Base-by-base conservation (phyloP, 2,113 vertebrate genomes). In the Pundamilia nyererei region DNA sequence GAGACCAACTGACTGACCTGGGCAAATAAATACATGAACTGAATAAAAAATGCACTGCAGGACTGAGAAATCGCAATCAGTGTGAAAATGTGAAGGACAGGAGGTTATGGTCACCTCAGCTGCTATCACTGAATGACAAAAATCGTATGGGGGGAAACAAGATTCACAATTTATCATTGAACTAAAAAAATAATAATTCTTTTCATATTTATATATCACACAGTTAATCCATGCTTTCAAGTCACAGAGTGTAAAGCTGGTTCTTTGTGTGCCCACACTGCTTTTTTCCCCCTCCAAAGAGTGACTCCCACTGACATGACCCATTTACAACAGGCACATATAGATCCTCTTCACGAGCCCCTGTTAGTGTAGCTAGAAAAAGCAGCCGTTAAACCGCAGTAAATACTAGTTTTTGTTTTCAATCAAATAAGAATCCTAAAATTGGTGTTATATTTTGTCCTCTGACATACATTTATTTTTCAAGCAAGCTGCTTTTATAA, bases 1-100 rank as follows among this genome's bases (percentile, higher is more conserved):
- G 60, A 79, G 77, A 42, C 13, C 21, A 51, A 84, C 81, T 83
- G 84, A 84, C 42, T 2, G 33, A 79, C 65, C 6, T 6, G 42
- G 40, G 85, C 75, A 89, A 85, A 88, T 79, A 24, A 29, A 26
- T 87, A 88, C 75, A 54, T 40, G 53, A 62, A 24, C 12, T 24
- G 35, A 9, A 24, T 42, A 70, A 70, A 68, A 68, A 68, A 21
- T 51, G 88, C 42, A 15, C 79, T 82, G 60, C 87, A n/a, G 51
- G 51, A 45, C 49, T 54, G 33, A 87, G 79, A 91, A 86, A 89
- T 85, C 26, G 60, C 87, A 87, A 92, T 91, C 90, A 91, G 87
- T 83, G 72, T n/a, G 72, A 83, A 92, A 91, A 93, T 89, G 91
- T 91, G 86, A 93, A 86, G 80, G 65, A 87, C 60, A 8, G 11